Conservation (phyloP, 2,797 vertebrate species). For the Labroides dimidiatus region DNA sequence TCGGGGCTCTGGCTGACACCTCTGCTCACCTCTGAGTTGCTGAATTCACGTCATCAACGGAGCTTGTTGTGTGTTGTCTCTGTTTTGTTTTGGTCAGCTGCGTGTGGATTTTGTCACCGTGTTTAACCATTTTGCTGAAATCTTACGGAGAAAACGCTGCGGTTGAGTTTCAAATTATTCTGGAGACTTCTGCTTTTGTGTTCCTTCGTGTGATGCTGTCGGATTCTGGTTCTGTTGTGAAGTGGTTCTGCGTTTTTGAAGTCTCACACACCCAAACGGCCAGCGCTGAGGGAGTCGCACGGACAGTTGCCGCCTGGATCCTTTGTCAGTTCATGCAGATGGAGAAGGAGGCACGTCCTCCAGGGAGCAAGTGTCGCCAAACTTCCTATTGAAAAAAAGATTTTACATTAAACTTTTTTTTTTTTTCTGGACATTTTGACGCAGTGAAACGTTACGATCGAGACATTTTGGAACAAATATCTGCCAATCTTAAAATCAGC, state of each 20-base stretch:
- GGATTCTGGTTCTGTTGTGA: background rate
- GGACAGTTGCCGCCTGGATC: constrained; percentile 29
- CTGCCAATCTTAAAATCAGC: too few species aligned
- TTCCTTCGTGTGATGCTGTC: background rate
- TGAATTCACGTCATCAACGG: background rate
- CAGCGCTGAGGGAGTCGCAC: constrained; percentile 13
- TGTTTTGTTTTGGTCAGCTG: constrained; percentile 13
- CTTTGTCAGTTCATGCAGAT: constrained; percentile 9
- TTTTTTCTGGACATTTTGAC: background rate
- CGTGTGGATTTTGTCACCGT: background rate
- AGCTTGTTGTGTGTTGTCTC: background rate
- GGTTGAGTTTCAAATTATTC: background rate
- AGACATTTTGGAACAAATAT: too few species aligned
- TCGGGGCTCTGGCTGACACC: background rate
- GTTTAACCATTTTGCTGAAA: constrained; percentile 1
- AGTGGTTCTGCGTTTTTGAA: background rate
- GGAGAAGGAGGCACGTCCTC: constrained; percentile 11
- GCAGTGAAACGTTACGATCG: background rate
- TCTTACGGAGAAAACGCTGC: background rate
- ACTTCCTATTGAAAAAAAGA: background rate
- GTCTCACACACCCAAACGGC: constrained; percentile 31
- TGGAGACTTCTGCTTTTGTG: background rate
- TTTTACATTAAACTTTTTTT: background rate
- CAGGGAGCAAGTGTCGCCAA: constrained; percentile 24
- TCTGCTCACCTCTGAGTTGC: constrained; percentile 4